A percentile compares a stretch with the other conserved stretches of the same genome.
phyloP scores from a whole-genome alignment of 37 sponge, comb jelly and placozoan species.

The Cliona cf. orientalis region DNA sequence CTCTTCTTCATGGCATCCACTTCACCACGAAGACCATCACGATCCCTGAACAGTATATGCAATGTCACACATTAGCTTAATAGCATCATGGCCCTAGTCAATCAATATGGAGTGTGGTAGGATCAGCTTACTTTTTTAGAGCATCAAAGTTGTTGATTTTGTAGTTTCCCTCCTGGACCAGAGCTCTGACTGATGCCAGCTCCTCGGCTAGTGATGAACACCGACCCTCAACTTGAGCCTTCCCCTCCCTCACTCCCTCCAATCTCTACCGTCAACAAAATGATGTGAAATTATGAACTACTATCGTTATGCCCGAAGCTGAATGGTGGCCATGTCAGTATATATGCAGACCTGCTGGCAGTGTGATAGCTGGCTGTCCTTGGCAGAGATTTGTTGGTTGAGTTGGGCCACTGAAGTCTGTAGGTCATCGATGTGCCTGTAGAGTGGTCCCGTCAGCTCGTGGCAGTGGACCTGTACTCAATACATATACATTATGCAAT shows the following conservation, averaged over 20 bases:
- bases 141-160: conserved; percentile 65
- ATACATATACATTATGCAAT: no score
- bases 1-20: conserved; percentile 15
- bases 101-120: neutral
- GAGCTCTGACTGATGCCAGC: conserved; percentile 11
- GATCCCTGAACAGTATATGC: conserved; percentile 40
- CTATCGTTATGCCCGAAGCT: neutral
- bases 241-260: neutral
- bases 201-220: conserved; percentile 30
- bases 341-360: conserved; percentile 3
- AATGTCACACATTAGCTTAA: neutral
- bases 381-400: neutral
- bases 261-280: neutral
- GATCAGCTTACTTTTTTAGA: conserved; percentile 44
- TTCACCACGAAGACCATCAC: conserved; percentile 50
- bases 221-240: conserved; percentile 13
- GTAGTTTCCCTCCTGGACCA: conserved; percentile 55
- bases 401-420: conserved; percentile 10
- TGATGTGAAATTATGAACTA: neutral
- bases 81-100: neutral
- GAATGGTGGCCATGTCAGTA: neutral
- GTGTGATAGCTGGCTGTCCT: neutral
- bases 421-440: conserved; percentile 33
- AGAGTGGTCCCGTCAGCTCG: conserved; percentile 41
- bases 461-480: conserved; percentile 29